These are phyloP conservation scores for Ianthella basta DNA, from an alignment of 37 sponge, comb jelly and placozoan genomes.

Conservation along the genomic window DNA sequence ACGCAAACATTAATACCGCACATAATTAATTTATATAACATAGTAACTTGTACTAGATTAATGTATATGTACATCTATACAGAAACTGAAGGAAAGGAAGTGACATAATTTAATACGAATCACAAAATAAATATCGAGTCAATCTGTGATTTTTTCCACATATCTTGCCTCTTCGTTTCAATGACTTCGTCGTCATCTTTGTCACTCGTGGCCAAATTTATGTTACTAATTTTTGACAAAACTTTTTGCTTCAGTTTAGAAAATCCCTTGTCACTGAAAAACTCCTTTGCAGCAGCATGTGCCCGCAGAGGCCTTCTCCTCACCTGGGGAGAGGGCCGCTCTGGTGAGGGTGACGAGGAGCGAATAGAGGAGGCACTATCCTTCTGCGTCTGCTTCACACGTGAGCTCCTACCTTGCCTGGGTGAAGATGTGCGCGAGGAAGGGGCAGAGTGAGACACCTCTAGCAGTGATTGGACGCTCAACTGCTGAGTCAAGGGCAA, in stretches of 20 bases:
- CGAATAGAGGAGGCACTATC: not conserved
- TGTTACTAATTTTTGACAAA: not conserved
- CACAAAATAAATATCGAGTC: not conserved
- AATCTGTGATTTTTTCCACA: conserved; percentile 8
- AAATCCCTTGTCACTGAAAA: conserved; percentile 1
- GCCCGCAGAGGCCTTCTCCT: no score
- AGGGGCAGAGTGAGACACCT: no score
- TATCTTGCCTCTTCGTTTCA: conserved; percentile 13
- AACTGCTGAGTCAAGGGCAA: no score
- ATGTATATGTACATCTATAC: no score
- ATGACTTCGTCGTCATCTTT: not conserved
- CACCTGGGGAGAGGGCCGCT: not conserved
- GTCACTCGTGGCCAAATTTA: not conserved
- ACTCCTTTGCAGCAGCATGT: not conserved
- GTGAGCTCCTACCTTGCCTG: not conserved
- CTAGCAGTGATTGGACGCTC: no score
- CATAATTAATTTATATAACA: no score
- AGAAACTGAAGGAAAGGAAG: no score
- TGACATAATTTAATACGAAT: no score
- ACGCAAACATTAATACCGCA: no score
- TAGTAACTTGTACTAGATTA: no score
- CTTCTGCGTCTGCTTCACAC: not conserved
- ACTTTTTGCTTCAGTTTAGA: conserved; percentile 7
- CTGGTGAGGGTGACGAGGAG: conserved; percentile 17
- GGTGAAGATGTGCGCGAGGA: not conserved